Evolutionary conservation across 2,113 vertebrate species (phyloP).

Genomic region (Morone saxatilis): DNA sequence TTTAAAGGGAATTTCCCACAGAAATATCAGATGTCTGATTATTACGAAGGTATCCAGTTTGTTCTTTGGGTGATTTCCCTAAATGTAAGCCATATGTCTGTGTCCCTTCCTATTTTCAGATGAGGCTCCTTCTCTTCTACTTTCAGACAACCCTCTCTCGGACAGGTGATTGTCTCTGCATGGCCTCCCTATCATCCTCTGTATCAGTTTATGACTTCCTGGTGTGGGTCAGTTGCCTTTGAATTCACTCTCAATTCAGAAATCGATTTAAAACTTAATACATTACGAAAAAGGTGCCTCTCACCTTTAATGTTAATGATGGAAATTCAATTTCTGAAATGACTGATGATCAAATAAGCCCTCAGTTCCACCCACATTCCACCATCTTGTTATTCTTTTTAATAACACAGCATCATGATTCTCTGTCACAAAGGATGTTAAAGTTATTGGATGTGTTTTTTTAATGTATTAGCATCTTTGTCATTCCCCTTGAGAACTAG

Average conservation of each 20-base stretch:
- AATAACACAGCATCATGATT: neutral
- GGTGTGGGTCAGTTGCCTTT: neutral
- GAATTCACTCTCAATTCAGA: neutral
- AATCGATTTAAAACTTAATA: neutral
- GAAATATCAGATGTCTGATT: too few relatives aligned
- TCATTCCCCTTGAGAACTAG: conserved; percentile 25
- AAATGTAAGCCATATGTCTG: neutral
- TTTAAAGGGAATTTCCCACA: too few relatives aligned
- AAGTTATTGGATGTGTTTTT: neutral
- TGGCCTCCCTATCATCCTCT: neutral
- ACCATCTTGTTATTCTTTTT: neutral
- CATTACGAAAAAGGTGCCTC: neutral
- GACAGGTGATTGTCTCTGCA: conserved; percentile 86
- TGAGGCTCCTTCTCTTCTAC: conserved; percentile 61
- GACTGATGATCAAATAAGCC: neutral
- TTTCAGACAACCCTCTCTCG: conserved; percentile 76
- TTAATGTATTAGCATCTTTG: conserved; percentile 5
- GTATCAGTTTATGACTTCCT: neutral
- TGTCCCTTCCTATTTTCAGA: conserved; percentile 59
- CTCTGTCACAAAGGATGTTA: neutral
- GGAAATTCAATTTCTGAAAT: conserved; percentile 8
- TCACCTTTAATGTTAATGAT: neutral
- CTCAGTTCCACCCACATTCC: neutral
- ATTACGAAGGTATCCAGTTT: neutral
- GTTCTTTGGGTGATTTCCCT: neutral